Evolutionary conservation across 2,797 vertebrate species (phyloP).

Genomic region (Diplodus puntazzo): DNA sequence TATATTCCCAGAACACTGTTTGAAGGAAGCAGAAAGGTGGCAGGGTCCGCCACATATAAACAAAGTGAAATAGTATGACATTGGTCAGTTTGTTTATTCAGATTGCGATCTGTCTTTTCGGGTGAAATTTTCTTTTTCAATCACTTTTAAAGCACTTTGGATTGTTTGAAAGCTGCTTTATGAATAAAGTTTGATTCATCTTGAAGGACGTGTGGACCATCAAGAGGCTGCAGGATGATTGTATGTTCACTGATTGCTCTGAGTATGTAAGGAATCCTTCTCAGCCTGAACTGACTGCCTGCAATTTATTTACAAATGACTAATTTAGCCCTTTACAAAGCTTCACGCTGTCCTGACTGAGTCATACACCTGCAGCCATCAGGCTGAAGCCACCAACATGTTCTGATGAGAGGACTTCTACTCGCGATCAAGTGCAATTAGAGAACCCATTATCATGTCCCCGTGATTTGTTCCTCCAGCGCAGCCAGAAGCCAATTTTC

Average conservation of each 20-base stretch:
- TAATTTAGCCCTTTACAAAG: background rate
- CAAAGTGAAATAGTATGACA: too few species aligned
- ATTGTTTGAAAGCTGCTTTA: too few species aligned
- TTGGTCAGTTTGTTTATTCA: too few species aligned
- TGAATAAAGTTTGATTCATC: too few species aligned
- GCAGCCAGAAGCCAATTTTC: conserved; percentile 5
- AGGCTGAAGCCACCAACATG: background rate
- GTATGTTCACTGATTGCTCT: background rate
- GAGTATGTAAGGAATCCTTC: background rate
- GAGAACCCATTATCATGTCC: rapidly evolving
- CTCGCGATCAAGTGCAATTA: background rate
- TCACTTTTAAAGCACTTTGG: too few species aligned
- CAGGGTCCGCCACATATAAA: too few species aligned
- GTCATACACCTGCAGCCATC: background rate
- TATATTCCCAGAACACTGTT: too few species aligned
- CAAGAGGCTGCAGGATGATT: too few species aligned
- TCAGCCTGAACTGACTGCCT: background rate
- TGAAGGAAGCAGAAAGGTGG: too few species aligned
- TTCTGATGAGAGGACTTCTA: background rate
- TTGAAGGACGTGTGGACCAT: too few species aligned
- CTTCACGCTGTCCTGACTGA: background rate
- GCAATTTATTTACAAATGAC: background rate
- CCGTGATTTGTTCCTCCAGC: background rate
- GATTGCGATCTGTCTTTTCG: too few species aligned
- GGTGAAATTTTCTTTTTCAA: too few species aligned